Evolutionary conservation across 2,797 vertebrate species (phyloP).

Genomic region (Knipowitschia caucasica): DNA sequence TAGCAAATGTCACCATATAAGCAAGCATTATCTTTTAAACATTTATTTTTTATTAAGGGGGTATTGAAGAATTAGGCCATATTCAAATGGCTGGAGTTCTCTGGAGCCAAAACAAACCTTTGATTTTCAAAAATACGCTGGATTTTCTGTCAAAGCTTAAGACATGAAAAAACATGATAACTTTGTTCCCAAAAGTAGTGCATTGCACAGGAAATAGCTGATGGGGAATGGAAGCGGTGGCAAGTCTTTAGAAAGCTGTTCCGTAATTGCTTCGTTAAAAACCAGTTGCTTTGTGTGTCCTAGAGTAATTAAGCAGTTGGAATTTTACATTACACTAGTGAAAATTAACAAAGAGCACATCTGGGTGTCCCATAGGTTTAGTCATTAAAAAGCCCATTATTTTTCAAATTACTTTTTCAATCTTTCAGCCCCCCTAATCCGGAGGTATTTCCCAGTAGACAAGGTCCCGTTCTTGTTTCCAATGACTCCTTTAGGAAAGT

Average conservation of each 20-base stretch:
- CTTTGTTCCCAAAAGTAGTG: constrained; percentile 48
- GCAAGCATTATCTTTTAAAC: constrained; percentile 50
- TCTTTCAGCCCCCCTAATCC: constrained; percentile 86
- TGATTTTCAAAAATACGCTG: constrained; percentile 46
- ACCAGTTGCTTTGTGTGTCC: constrained; percentile 84
- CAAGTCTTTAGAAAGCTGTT: constrained; percentile 64
- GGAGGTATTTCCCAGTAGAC: constrained; percentile 83
- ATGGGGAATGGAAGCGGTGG: constrained; percentile 56
- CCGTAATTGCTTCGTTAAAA: constrained; percentile 83
- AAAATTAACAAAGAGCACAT: constrained; percentile 89
- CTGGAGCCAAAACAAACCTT: constrained; percentile 55
- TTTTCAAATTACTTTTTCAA: constrained; percentile 90
- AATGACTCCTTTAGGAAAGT: constrained; percentile 83
- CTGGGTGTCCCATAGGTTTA: constrained; percentile 86
- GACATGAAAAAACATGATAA: constrained; percentile 59
- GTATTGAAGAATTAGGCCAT: constrained; percentile 54
- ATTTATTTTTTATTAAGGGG: constrained; percentile 46
- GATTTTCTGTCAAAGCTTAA: constrained; percentile 56
- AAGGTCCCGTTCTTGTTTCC: constrained; percentile 76
- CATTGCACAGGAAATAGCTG: constrained; percentile 56
- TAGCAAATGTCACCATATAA: constrained; percentile 45
- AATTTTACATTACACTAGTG: constrained; percentile 87
- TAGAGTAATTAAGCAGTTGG: constrained; percentile 87
- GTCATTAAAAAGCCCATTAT: constrained; percentile 91
- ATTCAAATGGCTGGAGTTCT: constrained; percentile 54